A percentile compares a stretch with the other conserved stretches of the same genome.
Conservation (phyloP, 2,888 invertebrate species). For the Pyrrhosoma nymphula region DNA sequence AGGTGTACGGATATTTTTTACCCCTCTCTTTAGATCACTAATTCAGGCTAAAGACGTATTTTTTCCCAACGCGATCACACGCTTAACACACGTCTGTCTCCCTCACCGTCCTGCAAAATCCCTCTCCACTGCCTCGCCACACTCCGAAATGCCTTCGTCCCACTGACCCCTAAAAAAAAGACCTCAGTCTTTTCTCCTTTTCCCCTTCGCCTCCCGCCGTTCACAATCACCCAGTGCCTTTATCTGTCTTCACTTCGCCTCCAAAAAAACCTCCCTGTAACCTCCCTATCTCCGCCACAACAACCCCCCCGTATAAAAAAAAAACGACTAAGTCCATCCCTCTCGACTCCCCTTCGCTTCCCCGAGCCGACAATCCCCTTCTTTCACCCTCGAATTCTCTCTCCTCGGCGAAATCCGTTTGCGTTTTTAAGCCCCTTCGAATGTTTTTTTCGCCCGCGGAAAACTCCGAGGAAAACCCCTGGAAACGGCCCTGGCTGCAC, state of each 20-base stretch:
- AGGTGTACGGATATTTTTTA: background rate
- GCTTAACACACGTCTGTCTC: background rate
- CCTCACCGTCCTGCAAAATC: background rate
- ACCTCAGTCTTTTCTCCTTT: background rate
- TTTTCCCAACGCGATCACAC: no score
- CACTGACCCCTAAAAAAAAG: background rate
- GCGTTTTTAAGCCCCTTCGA: background rate
- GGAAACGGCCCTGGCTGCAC: background rate
- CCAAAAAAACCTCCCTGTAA: background rate
- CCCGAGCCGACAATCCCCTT: background rate
- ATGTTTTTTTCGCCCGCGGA: background rate
- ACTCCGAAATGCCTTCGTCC: background rate
- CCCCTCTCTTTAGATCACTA: background rate
- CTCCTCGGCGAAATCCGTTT: conserved; percentile 16
- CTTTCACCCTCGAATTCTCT: background rate
- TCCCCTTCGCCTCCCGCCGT: background rate
- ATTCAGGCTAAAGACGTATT: no score
- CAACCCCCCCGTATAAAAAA: background rate
- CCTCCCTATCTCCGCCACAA: background rate
- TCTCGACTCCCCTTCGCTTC: background rate
- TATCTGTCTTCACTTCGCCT: background rate
- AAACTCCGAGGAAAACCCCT: background rate
- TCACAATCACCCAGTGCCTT: background rate
- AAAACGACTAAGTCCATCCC: background rate
- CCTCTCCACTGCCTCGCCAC: background rate